These are phyloP conservation scores for Heliconius hermathena DNA, from an alignment of 1,140 invertebrate species.

Conservation along the genomic window DNA sequence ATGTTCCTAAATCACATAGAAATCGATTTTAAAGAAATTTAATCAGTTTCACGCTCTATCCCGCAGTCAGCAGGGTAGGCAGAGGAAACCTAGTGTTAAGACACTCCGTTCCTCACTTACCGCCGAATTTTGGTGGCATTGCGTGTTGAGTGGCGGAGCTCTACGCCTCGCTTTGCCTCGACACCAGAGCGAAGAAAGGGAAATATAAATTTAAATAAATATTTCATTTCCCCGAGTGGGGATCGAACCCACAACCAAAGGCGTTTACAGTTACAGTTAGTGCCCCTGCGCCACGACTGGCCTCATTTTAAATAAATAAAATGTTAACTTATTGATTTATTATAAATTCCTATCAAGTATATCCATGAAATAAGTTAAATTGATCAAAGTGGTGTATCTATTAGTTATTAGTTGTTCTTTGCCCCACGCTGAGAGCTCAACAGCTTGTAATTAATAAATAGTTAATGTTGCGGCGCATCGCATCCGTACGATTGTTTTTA, in stretches of 20 bases:
- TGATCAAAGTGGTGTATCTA: constrained; percentile 27
- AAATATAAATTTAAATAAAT: background rate
- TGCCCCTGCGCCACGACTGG: no score
- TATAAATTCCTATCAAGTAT: background rate
- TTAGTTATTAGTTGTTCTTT: constrained; percentile 42
- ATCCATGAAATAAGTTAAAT: background rate
- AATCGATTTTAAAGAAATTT: no score
- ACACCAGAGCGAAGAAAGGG: background rate
- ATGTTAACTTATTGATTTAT: background rate
- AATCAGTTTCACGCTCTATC: background rate
- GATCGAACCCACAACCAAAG: no score
- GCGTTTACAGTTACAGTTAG: no score
- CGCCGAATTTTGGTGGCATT: background rate
- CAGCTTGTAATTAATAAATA: constrained; percentile 67
- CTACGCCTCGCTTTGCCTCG: no score
- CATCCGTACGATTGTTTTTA: constrained; percentile 52
- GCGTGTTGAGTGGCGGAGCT: background rate
- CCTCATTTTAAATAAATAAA: no score
- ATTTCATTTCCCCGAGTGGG: no score
- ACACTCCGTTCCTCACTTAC: background rate
- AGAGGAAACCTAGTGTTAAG: background rate
- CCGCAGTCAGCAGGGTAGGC: background rate
- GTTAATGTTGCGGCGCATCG: constrained; percentile 56
- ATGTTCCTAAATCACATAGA: no score
- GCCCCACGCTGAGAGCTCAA: constrained; percentile 41